phyloP scores from a whole-genome alignment of 2,797 vertebrate species.

The Kryptopterus vitreolus region DNA sequence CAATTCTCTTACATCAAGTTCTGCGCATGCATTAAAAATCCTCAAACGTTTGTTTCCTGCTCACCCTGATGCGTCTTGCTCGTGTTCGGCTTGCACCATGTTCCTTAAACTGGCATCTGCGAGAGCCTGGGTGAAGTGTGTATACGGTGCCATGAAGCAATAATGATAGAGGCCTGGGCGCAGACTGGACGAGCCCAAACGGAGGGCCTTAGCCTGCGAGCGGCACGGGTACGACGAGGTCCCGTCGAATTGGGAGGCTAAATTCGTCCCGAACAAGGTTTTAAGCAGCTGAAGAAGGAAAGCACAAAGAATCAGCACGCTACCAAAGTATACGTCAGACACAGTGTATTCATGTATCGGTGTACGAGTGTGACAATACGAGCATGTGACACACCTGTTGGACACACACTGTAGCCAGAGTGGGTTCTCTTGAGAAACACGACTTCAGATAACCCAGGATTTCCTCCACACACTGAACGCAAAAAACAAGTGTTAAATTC shows the following conservation, averaged over 20 bases:
- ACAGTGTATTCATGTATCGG: too few relatives aligned
- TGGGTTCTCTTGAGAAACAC: slow-evolving; percentile 93
- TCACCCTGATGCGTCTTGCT: slow-evolving; percentile 92
- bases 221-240: slow-evolving; percentile 84
- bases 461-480: slow-evolving; percentile 90
- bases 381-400: slow-evolving; percentile 83
- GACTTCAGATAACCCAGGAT: slow-evolving; percentile 93
- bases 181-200: slow-evolving; percentile 89
- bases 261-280: slow-evolving; percentile 94
- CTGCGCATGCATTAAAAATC: not conserved
- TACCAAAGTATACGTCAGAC: not conserved
- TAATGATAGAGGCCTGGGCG: slow-evolving; percentile 95
- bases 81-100: slow-evolving; percentile 94
- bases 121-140: slow-evolving; percentile 97
- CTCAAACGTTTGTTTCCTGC: slow-evolving; percentile 11
- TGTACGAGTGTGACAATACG: not conserved
- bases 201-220: slow-evolving; percentile 89
- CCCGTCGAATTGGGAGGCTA: slow-evolving; percentile 93
- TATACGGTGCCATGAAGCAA: slow-evolving; percentile 99
- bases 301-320: not conserved
- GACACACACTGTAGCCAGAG: slow-evolving; percentile 94
- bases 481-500: not conserved
- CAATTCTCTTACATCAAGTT: not conserved
- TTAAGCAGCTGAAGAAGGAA: slow-evolving; percentile 81
- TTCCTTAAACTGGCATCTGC: slow-evolving; percentile 95